Evolutionary conservation across 2,113 vertebrate species (phyloP).

Genomic region (Pangasianodon hypophthalmus): DNA sequence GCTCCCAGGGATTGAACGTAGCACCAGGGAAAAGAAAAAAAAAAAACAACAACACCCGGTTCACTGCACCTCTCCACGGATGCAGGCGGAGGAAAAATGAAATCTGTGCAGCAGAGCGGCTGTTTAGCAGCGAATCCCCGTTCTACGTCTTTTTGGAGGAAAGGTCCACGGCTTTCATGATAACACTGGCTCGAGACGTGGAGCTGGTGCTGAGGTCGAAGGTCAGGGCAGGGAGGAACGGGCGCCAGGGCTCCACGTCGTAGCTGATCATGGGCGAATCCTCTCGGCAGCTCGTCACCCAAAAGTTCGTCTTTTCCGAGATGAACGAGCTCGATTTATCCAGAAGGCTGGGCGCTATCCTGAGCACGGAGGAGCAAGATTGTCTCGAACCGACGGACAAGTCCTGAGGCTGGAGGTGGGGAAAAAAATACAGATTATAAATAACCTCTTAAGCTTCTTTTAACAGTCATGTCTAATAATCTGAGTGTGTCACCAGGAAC

Average conservation of each 20-base stretch:
- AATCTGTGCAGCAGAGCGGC: not conserved
- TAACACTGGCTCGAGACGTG: conserved; percentile 28
- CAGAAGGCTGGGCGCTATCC: conserved; percentile 2
- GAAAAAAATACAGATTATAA: not conserved
- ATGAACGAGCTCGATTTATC: not conserved
- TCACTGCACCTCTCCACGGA: not conserved
- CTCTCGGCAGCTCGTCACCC: conserved; percentile 47
- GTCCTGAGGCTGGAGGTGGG: conserved; percentile 44
- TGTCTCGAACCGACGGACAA: conserved; percentile 28
- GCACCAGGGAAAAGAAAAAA: not conserved
- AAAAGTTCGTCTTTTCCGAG: conserved; percentile 47
- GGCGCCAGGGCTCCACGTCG: conserved; percentile 45
- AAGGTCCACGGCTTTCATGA: conserved; percentile 45
- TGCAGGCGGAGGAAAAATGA: not conserved
- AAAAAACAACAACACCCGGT: too few relatives aligned
- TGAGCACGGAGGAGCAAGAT: conserved; percentile 30
- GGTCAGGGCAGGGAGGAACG: conserved; percentile 20
- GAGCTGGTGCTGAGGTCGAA: conserved; percentile 6
- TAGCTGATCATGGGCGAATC: conserved; percentile 50
- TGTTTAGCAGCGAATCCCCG: not conserved
- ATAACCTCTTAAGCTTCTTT: not conserved
- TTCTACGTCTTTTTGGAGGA: conserved; percentile 39
- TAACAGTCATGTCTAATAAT: not conserved
- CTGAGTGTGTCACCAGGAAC: not conserved
- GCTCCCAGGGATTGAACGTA: not conserved